Conservation (phyloP, 92 coral and sea anemone species). For the Parazoanthus atlanticus region DNA sequence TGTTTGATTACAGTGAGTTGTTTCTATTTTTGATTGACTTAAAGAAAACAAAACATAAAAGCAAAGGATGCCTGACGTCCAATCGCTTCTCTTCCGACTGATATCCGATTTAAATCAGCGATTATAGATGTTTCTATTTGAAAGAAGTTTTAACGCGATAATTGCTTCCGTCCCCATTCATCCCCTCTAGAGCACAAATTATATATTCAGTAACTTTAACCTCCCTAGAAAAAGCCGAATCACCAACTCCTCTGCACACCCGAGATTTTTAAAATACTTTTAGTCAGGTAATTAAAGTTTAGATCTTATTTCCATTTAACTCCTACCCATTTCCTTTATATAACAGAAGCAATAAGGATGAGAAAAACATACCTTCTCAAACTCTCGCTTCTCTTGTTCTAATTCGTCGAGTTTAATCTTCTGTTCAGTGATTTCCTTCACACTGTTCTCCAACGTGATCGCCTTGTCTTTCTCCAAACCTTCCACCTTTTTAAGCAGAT, state of each 20-base stretch:
- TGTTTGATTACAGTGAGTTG: too few species aligned
- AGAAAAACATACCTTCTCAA: constrained; percentile 53
- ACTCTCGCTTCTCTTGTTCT: constrained; percentile 66
- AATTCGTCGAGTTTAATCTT: constrained; percentile 77
- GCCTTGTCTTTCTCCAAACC: constrained; percentile 66
- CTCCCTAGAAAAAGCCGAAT: not conserved
- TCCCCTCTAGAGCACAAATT: not conserved
- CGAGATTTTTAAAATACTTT: not conserved
- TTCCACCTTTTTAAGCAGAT: constrained; percentile 65
- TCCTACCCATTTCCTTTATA: not conserved
- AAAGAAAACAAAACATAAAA: too few species aligned
- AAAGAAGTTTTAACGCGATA: too few species aligned
- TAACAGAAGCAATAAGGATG: not conserved
- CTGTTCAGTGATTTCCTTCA: constrained; percentile 70
- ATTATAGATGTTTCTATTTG: not conserved
- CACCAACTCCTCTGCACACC: not conserved
- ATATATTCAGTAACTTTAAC: not conserved
- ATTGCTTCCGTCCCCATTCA: not conserved
- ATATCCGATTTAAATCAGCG: not conserved
- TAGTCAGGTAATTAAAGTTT: not conserved
- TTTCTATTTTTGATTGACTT: too few species aligned
- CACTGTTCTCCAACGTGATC: constrained; percentile 57
- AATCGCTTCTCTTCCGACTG: not conserved
- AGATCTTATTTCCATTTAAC: not conserved
- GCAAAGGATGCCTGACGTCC: too few species aligned